Evolutionary conservation across 2,113 vertebrate species (phyloP).

Genomic region (Podarcis cretensis): DNA sequence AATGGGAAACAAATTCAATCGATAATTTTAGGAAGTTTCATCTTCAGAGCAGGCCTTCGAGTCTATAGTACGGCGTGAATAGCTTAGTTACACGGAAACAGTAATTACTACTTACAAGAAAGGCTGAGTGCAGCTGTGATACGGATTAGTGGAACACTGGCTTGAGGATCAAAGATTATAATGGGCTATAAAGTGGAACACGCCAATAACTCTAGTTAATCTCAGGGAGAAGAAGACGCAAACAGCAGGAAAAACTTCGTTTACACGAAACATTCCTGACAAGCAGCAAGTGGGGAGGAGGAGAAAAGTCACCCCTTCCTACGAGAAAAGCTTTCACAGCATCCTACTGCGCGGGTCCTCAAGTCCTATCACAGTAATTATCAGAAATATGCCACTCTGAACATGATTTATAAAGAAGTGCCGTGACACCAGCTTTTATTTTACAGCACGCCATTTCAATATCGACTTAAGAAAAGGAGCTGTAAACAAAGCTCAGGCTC

Average conservation of each 20-base stretch:
- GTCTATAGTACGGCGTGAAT: slow-evolving; percentile 39
- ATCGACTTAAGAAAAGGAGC: neutral
- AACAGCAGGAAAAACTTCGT: neutral
- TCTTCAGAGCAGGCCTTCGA: slow-evolving; percentile 37
- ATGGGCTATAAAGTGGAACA: slow-evolving; percentile 31
- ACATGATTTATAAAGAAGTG: neutral
- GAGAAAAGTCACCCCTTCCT: neutral
- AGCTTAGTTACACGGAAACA: slow-evolving; percentile 50
- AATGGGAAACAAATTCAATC: no score
- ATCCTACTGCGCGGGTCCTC: accelerated
- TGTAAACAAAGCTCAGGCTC: neutral
- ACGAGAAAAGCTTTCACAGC: neutral
- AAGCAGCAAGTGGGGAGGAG: neutral
- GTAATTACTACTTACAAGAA: slow-evolving; percentile 41
- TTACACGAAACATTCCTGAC: neutral
- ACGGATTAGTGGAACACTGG: neutral
- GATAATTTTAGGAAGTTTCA: slow-evolving; percentile 18
- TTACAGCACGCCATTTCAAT: neutral
- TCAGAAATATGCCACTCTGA: neutral
- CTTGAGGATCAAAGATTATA: slow-evolving; percentile 40
- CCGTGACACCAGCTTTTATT: neutral
- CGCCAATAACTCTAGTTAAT: slow-evolving; percentile 28
- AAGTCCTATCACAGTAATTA: neutral
- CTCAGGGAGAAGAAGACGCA: neutral
- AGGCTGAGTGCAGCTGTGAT: slow-evolving; percentile 24